These are phyloP conservation scores for Bufotes viridis DNA, from an alignment of 2,797 vertebrate genomes.

Conservation along the genomic window DNA sequence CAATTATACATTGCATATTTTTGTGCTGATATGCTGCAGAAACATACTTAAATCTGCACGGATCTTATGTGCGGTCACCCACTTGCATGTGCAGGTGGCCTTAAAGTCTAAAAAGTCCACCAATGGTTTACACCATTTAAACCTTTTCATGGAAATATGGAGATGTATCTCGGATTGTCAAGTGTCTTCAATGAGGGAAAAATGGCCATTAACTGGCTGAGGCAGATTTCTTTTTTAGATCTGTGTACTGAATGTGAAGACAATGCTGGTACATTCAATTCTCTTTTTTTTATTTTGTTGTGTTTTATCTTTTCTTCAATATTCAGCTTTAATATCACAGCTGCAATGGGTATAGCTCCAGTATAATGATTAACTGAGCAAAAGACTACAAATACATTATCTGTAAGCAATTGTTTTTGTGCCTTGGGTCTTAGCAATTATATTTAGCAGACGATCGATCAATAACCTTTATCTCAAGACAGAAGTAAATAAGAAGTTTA, in stretches of 20 bases:
- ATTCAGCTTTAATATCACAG: constrained; percentile 9
- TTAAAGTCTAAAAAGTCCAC: too few relatives aligned
- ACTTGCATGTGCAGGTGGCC: too few relatives aligned
- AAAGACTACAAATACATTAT: constrained; percentile 23
- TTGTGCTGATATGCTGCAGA: too few relatives aligned
- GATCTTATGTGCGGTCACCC: too few relatives aligned
- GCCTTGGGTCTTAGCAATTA: constrained; percentile 24
- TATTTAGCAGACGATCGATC: constrained; percentile 47
- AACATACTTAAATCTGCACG: too few relatives aligned
- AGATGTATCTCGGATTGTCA: too few relatives aligned
- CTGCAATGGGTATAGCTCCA: not conserved
- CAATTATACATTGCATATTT: too few relatives aligned
- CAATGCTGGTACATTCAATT: not conserved
- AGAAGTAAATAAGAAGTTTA: constrained; percentile 37
- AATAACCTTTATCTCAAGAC: constrained; percentile 40
- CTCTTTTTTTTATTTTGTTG: not conserved
- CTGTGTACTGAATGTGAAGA: not conserved
- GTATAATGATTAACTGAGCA: not conserved
- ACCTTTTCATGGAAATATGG: too few relatives aligned
- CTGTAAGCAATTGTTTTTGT: constrained; percentile 15
- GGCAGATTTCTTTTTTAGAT: not conserved
- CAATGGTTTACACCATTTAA: too few relatives aligned
- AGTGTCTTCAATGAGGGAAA: too few relatives aligned
- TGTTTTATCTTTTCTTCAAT: not conserved
- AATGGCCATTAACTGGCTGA: too few relatives aligned